Base-by-base conservation (phyloP, 2,113 vertebrate genomes). In the Xenopus laevis region DNA sequence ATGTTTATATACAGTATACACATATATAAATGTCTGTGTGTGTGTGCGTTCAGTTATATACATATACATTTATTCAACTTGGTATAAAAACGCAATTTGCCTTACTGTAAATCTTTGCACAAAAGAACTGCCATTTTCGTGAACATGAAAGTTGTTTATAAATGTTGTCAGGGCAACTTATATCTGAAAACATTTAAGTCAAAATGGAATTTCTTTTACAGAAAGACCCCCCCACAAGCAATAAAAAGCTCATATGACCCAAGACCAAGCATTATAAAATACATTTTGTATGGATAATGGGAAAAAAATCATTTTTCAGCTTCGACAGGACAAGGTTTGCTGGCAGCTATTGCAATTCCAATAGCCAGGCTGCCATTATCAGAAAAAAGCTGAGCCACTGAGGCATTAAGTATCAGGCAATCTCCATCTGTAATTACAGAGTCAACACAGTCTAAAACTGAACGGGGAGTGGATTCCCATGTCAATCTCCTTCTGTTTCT, bases 291-390 rank as follows among this genome's bases (percentile, higher is more conserved):
- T 27, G 23, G 23, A 27, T 27, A 4, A 27, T 68, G 47, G 52
- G 4, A 18, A n/a, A 60, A 75, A 45, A 79, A 72, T 89, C 81
- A 91, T 10, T 82, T 71, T 71, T 89, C 82, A 0, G 69, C 76
- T 57, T 90, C 87, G 0, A 84, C 0, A 0, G 69, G 18, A 46
- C 80, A 81, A 78, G 79, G 84, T 79, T 88, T 87, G 2, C 85
- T 79, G 0, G 80, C 82, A 1, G 86, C 87, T 84, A 93, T 89
- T 17, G 85, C 87, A 10, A 93, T 92, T 8, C 88, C 88, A 18
- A 93, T 92, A 0, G 91, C 91, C 1, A 93, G 84, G 79, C 87
- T 92, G 68, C 91, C 90, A 0, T 93, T 89, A 81, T 91, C 89
- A 0, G 89, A 84, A 81, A 93, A 92, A 62, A 91, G 88, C 52